phyloP scores from a whole-genome alignment of 2,113 vertebrate species.

The Bufo bufo region DNA sequence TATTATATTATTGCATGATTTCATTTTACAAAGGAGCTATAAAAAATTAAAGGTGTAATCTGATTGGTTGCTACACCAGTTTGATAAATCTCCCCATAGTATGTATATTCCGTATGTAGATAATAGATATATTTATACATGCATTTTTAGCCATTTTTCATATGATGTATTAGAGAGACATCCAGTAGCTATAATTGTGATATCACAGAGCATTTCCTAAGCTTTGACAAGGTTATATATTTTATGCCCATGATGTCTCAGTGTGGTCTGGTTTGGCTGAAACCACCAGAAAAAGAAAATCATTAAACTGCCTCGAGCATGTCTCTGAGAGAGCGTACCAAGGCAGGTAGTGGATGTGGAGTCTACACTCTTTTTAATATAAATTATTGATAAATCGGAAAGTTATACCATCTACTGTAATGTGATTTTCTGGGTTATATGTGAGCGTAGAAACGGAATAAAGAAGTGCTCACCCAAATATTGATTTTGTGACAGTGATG shows the following conservation, averaged over 20 bases:
- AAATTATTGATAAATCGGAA: slow-evolving; percentile 1
- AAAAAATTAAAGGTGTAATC: too few species aligned
- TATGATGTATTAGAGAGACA: neutral
- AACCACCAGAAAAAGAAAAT: slow-evolving; percentile 22
- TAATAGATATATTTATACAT: too few species aligned
- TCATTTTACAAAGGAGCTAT: too few species aligned
- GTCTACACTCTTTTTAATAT: neutral
- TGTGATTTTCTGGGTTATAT: neutral
- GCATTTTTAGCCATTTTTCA: too few species aligned
- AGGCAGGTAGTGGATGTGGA: neutral
- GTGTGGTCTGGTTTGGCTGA: neutral
- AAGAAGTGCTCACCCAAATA: neutral
- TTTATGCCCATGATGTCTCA: neutral
- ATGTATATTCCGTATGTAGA: too few species aligned
- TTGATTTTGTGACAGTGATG: slow-evolving; percentile 13
- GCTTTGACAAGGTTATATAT: neutral
- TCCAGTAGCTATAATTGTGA: neutral
- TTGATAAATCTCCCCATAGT: too few species aligned
- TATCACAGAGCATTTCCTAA: neutral
- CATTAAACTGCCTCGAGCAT: slow-evolving; percentile 22
- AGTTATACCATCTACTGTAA: neutral
- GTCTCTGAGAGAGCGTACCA: neutral
- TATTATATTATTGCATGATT: neutral
- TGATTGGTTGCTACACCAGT: too few species aligned
- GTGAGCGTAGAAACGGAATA: neutral